phyloP scores from a whole-genome alignment of 2,888 invertebrate species.

The Chloromyia formosa region DNA sequence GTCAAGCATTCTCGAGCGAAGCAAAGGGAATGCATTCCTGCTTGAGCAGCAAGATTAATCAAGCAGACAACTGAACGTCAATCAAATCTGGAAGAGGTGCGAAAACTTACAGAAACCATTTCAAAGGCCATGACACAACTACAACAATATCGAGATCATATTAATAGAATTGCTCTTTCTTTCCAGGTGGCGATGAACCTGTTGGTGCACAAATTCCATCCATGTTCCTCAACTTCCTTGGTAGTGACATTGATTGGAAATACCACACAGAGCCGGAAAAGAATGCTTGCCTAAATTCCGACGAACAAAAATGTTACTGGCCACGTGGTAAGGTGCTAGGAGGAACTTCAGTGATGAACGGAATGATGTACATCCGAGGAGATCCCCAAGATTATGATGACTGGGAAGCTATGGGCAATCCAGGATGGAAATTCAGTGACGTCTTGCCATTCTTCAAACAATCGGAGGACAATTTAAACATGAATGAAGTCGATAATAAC shows the following conservation, averaged over 20 bases:
- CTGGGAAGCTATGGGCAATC: conserved; percentile 86
- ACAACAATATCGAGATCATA: too few relatives aligned
- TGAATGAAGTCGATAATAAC: conserved; percentile 76
- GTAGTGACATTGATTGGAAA: conserved; percentile 88
- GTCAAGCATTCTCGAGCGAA: too few relatives aligned
- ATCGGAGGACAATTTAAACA: conserved; percentile 81
- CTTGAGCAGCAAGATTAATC: too few relatives aligned
- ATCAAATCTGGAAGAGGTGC: too few relatives aligned
- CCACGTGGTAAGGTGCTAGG: conserved; percentile 89
- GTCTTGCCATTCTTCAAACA: conserved; percentile 90
- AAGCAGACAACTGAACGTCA: too few relatives aligned
- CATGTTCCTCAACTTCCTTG: conserved; percentile 87
- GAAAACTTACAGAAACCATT: too few relatives aligned
- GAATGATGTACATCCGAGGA: conserved; percentile 96
- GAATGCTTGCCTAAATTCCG: conserved; percentile 78
- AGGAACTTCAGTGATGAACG: conserved; percentile 92
- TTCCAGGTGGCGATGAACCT: conserved; percentile 80
- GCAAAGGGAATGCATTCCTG: too few relatives aligned
- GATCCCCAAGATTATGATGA: conserved; percentile 86
- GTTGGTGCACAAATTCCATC: conserved; percentile 90
- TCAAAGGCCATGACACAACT: too few relatives aligned
- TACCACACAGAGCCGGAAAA: conserved; percentile 85
- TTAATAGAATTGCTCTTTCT: too few relatives aligned
- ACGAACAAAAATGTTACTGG: conserved; percentile 80
- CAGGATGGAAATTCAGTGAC: conserved; percentile 89